phyloP scores from a whole-genome alignment of 2,797 vertebrate species.

The Heliangelus exortis region DNA sequence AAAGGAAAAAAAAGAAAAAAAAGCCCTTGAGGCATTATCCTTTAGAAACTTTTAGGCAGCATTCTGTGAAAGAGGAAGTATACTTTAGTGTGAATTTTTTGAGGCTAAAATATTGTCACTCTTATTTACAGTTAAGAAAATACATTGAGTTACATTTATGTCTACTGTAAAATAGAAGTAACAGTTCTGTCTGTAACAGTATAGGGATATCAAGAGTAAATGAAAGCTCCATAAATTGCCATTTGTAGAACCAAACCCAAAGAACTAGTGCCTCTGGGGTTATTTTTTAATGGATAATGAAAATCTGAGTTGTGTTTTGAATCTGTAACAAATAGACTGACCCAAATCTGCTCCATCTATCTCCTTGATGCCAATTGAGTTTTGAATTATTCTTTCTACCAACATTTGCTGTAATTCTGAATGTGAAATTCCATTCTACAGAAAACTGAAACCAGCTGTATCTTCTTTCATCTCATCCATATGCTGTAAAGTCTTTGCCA shows the following conservation, averaged over 20 bases:
- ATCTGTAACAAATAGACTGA: background rate
- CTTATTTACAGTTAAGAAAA: background rate
- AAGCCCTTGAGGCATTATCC: background rate
- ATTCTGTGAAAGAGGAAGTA: background rate
- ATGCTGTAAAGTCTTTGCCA: conserved; percentile 10
- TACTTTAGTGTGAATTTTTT: background rate
- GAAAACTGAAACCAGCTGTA: conserved; percentile 34
- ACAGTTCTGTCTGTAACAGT: background rate
- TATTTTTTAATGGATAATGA: background rate
- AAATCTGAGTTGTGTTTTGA: background rate
- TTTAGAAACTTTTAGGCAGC: background rate
- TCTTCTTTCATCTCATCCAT: conserved; percentile 9
- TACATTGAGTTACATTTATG: background rate
- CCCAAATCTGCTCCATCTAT: background rate
- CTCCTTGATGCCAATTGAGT: background rate
- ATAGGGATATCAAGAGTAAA: background rate
- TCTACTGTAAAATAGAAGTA: background rate
- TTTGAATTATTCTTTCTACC: conserved; percentile 21
- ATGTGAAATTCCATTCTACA: background rate
- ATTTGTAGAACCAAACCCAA: background rate
- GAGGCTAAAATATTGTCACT: background rate
- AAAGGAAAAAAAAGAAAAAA: background rate
- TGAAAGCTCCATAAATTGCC: background rate
- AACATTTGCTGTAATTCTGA: background rate
- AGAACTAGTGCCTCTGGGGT: background rate